Base-by-base conservation (phyloP, 1,140 invertebrate genomes). In the Drosophila lacteicornis region DNA sequence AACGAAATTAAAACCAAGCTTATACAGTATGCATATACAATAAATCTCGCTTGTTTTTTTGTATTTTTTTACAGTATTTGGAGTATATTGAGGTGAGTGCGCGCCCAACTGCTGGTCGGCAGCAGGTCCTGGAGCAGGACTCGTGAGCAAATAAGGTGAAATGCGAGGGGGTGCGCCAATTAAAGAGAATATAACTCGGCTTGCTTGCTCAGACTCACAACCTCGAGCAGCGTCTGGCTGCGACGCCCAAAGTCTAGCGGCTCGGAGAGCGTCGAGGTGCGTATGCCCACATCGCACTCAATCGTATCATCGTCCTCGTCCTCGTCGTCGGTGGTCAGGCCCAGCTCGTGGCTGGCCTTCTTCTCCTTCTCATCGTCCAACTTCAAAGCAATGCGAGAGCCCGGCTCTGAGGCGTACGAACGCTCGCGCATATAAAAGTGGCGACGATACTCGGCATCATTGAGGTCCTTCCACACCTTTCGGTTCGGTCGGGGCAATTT, bases 171-270 rank as follows among this genome's bases (percentile, higher is more conserved):
- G 81, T 90, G 85, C 80, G 84, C 85, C 85, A 90, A 90, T 88
- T 75, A 82, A 81, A 79, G 56, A 75, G 77, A 50, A 68, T 51
- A 19, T 15, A 60, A 38, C 30, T 78, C 65, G 75, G 83, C 36
- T 51, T 61, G 53, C 42, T 58, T 22, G 46, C 51, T 90, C 81
- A 77, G 81, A 84, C 84, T 90, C 85, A 90, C 85, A 88, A 90
- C 85, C 38, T 90, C 85, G 58, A 90, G 84, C 77, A 90, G 74
- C 73, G 77, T 68, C 49, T 81, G 81, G 51, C 85, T 88, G 62
- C 85, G 82, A 42, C 85, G 75, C 15, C 82, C 93, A 56, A 91
- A 93, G 19, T 94, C 93, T n/a, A 93, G 91, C 9, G 94, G 78
- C 43, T 94, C 93, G 15, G 93, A 93, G 3, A 87, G 77, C 9